These are phyloP conservation scores for Microplitis manilae DNA, from an alignment of 2,888 invertebrate species.

Conservation along the genomic window DNA sequence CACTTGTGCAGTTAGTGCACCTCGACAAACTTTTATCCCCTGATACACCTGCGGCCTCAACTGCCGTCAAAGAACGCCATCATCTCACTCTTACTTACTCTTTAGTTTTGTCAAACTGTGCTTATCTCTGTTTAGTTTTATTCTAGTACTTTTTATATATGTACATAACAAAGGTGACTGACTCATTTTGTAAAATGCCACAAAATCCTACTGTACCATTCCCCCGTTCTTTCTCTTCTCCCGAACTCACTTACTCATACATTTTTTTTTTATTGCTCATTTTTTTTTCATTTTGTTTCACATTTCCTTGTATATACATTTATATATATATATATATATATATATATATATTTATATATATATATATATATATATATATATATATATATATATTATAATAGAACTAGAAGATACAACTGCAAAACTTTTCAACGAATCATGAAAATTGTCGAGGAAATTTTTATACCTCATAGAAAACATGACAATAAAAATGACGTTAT, in stretches of 20 bases:
- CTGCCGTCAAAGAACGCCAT: conserved; percentile 1
- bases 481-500: no score
- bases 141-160: not conserved
- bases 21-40: not conserved
- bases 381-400: no score
- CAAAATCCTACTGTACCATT: not conserved
- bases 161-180: not conserved
- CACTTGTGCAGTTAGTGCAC: not conserved
- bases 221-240: not conserved
- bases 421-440: no score
- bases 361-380: no score
- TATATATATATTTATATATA: no score
- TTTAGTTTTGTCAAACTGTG: no score
- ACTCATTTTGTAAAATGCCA: conserved; percentile 2
- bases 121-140: no score
- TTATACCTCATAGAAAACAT: no score
- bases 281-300: not conserved
- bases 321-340: no score
- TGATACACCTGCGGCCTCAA: conserved; percentile 1
- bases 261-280: not conserved
- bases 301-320: not conserved
- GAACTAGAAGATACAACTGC: no score
- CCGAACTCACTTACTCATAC: not conserved
- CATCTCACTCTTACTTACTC: not conserved
- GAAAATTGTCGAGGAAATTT: no score